Conservation (phyloP, 2,797 vertebrate species). For the Anabacerthia variegaticeps region DNA sequence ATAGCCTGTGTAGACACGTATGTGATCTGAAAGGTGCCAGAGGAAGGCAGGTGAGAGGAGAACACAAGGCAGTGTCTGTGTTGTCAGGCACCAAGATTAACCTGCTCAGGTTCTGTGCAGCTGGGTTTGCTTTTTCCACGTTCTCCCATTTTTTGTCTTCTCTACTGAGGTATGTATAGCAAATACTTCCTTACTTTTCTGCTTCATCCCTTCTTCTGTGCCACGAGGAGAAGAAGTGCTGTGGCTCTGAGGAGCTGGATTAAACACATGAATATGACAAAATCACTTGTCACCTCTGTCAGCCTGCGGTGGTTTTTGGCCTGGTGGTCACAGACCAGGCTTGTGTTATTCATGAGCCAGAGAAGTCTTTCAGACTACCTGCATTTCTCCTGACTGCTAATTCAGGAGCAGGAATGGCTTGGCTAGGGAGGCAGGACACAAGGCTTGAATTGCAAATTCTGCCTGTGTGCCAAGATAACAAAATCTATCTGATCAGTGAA, state of each 20-base stretch:
- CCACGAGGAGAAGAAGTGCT: not conserved
- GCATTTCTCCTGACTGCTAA: constrained; percentile 17
- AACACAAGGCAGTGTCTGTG: not conserved
- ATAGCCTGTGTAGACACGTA: not conserved
- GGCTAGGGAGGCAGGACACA: not conserved
- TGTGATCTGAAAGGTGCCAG: not conserved
- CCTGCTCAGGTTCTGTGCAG: not conserved
- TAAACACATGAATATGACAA: constrained; percentile 8
- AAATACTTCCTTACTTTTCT: not conserved
- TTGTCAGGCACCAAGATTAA: not conserved
- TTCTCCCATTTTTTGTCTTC: not conserved
- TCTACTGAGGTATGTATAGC: not conserved
- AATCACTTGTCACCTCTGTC: constrained; percentile 30
- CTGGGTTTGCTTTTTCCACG: not conserved
- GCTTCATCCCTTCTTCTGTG: not conserved
- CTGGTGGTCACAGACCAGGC: constrained; percentile 11
- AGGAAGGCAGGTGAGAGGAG: not conserved
- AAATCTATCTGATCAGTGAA: not conserved
- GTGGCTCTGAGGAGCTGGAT: not conserved
- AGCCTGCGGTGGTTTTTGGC: constrained; percentile 6
- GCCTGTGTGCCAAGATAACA: not conserved
- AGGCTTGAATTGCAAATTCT: not conserved
- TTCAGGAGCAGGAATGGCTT: not conserved
- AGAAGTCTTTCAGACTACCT: not conserved
- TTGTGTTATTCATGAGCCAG: constrained; percentile 42